Base-by-base conservation (phyloP, 2,888 invertebrate species). In the Litoditis marina region DNA sequence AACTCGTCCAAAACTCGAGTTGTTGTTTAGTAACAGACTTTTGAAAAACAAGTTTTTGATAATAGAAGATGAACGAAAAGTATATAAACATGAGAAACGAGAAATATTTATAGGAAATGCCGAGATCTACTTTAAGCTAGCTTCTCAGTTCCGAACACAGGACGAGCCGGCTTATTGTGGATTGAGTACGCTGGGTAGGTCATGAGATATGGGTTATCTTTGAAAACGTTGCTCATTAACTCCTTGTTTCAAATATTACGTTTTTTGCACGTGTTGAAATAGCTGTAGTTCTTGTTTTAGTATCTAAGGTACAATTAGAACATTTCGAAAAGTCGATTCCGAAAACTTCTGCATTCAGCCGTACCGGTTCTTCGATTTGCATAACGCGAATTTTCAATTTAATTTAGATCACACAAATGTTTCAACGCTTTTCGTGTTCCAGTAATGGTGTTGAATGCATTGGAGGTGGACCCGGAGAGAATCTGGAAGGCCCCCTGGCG, bases 151-250 rank as follows among this genome's bases (percentile, higher is more conserved):
- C 57, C 71, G 83, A 4, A 85, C 85, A 0, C 85, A 85, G 64
- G 84, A 84, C 60, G 85, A 84, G 42, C 84, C 84, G 7, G 83
- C 84, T 0, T 85, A 79, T 69, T 85, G 85, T 67, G 85, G 84
- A n/a, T 76, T 84, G 19, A 82, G 84, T 27, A 84, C 84, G 2
- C 74, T 85, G 16, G 83, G 84, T 69, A 80, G 79, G 80, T 39
- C 19, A 30, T 27, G 25, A 50, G 8, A n/a, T 46, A 50, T 5
- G 11, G 39, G n/a, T n/a, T n/a, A n/a, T n/a, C n/a, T n/a, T n/a
- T n/a, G 19, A 16, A 28, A 58, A 30, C 54, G 27, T 16, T 27
- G 31, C 27, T 31, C n/a, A 31, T 31, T 52, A 28, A 19, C 28
- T 50, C 28, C 22, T 11, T 13, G 39, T 13, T 39, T n/a, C 39